Evolutionary conservation across 1,140 invertebrate species (phyloP), one percentile per base, ranked within the genome.

Genomic region (Papilio dardanus): DNA sequence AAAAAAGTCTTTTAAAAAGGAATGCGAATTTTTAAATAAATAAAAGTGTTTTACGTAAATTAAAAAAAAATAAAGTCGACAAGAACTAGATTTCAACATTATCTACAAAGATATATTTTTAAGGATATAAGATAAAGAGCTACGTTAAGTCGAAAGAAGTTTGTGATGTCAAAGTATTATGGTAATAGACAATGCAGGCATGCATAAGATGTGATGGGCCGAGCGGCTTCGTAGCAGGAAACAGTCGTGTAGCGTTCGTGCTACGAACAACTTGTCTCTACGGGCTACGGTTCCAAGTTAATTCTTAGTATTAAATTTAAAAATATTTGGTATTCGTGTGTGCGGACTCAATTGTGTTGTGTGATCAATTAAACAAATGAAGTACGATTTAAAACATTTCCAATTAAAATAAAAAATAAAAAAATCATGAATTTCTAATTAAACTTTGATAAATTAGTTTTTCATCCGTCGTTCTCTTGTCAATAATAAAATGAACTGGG

Each of bases 111-210:
- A 54, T 24, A 54, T 54, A 54, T 24, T 24, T 0, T 19, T 28
- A 54, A 24, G 10, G 50, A 24, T 54, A 54, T 24, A 54, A 8
- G 50, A 12, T 10, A 54, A 2, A 54, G 50, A 24, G 10, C 21
- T 12, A 24, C 21, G 21, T 54, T 24, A 12, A 54, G 7, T 24
- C 21, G 6, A 54, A 24, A 54, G 21, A 54, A 54, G 21, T 28
- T 54, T 54, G 21, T 54, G 24, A 14, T 62, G 21, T 14, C 12
- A 62, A 62, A 28, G 24, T 14, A 62, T 62, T 28, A 62, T 28
- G 54, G 14, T 28, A 62, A 62, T 28, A 62, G 54, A 30, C 21
- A 62, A 28, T 62, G 54, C 54, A 12, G 54, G 10, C 54, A 62
- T 62, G 24, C 24, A 28, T 62, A 6, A 62, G 54, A 28, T 12